Base-by-base conservation (phyloP, 2,113 vertebrate species). In the Martes martes region DNA sequence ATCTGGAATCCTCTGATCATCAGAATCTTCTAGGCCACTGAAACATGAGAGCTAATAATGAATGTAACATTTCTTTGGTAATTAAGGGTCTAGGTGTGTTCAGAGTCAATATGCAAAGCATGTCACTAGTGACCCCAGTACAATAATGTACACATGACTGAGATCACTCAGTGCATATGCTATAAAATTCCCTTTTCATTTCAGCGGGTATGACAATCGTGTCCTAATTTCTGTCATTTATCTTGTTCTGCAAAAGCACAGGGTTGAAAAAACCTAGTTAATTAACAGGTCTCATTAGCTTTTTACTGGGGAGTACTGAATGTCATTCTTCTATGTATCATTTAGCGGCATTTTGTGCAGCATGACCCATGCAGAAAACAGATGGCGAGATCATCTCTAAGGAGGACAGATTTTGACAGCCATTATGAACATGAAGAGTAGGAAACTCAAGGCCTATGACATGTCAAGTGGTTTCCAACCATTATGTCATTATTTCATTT, bases 201-300 rank as follows among this genome's bases (percentile, higher is more conserved):
- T 89, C 52, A 78, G 33, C 52, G 31, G 50, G 19, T 57, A 33
- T 31, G 28, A 80, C 52, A 63, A 63, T 91, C 1, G n/a, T 42
- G 71, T 61, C 13, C 52, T 57, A 50, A 87, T 57, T 31, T 36
- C 33, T 96, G 78, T 65, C 36, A 50, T 14, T 82, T 67, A 28
- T 80, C 67, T 81, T 78, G 21, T 91, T 79, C 87, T 89, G 57
- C 76, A 87, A 93, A 95, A 80, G 89, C 55, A 84, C 31, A 76
- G 39, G 4, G 74, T 65, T 82, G 26, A 23, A 59, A 69, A 33
- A 83, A n/a, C 69, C 61, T 84, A 31, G 55, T 36, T 89, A 78
- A 71, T 71, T 89, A 76, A 59, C 42, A 86, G 45, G 14, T 52
- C 63, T 91, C n/a, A 14, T 39, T 95, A 50, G 26, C 23, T 63